Conservation (phyloP, 2,113 vertebrate genomes). For the Cricetomys ansorgei region DNA sequence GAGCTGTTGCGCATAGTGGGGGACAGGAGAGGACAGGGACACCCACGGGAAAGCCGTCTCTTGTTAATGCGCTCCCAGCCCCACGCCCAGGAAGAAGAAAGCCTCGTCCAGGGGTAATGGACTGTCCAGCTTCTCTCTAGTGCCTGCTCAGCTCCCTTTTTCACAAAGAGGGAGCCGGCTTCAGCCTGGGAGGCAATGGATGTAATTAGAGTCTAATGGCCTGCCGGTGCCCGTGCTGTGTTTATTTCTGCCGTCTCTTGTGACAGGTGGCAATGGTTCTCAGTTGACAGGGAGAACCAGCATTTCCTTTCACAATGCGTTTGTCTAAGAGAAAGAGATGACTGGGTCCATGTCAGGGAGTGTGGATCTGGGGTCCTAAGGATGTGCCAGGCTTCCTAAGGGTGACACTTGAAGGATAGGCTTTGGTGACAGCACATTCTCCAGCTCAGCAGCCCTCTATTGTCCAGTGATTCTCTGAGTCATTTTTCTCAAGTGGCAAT, state of each 20-base stretch:
- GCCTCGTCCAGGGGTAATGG: not conserved
- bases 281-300: too few relatives aligned
- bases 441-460: not conserved
- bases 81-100: not conserved
- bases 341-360: not conserved
- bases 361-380: not conserved
- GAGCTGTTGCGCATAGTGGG: rapidly evolving
- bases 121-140: not conserved
- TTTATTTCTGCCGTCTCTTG: not conserved
- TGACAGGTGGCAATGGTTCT: conserved; percentile 24
- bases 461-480: not conserved
- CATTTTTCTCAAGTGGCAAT: not conserved
- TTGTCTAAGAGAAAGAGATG: not conserved
- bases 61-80: not conserved
- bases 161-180: not conserved
- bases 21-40: not conserved
- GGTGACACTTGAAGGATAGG: not conserved
- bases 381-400: not conserved
- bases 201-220: conserved; percentile 55
- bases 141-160: not conserved
- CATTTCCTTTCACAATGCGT: not conserved
- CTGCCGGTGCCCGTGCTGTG: not conserved
- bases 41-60: not conserved
- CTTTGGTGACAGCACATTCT: not conserved
- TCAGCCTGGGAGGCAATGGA: not conserved